Base-by-base conservation (phyloP, 2,888 invertebrate genomes). In the Drosophila prolongata region DNA sequence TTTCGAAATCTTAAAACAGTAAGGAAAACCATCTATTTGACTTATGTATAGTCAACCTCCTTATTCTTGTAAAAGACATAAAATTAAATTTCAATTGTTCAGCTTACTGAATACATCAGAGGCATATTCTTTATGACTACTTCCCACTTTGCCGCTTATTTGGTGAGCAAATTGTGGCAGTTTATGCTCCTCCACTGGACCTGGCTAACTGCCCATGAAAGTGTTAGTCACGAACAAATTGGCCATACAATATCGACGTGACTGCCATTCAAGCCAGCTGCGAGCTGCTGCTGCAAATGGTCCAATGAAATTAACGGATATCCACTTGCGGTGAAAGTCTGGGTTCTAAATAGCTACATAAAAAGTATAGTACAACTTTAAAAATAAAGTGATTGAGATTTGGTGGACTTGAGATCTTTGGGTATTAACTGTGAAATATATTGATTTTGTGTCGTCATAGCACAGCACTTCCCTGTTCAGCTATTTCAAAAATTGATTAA, bases 201-300 rank as follows among this genome's bases (percentile, higher is more conserved):
- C 13, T 65, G 65, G 38, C 38, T 46, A 52, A 62, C 44, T 46
- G 37, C 64, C 44, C 44, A 52, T 64, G 64, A 64, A 65, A 65
- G 52, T 65, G 64, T 46, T 52, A 38, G 64, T 44, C 64, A 65
- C 64, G 64, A 62, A 62, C 52, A 65, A 64, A 64, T 64, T 52
- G 52, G 34, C 44, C 64, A 52, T 64, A 64, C 64, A 64, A 64
- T 38, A 64, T 52, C 38, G 65, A 65, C 64, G 64, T 65, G 52
- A 46, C 64, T 50, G 43, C 55, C 67, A 50, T 66, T 66, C 40
- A 13, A 14, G 46, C 46, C 64, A 65, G 34, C 52, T 52, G 64
- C n/a, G 16, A 37, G 60, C 9, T 60, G 61, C 34, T 64, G 35
- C 43, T 49, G 40, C 35, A 9, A 60, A 60, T 49, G 62, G 42